Evolutionary conservation across 2,113 vertebrate genomes (phyloP), one percentile per base, ranked within the genome.

Genomic region (Callithrix jacchus): DNA sequence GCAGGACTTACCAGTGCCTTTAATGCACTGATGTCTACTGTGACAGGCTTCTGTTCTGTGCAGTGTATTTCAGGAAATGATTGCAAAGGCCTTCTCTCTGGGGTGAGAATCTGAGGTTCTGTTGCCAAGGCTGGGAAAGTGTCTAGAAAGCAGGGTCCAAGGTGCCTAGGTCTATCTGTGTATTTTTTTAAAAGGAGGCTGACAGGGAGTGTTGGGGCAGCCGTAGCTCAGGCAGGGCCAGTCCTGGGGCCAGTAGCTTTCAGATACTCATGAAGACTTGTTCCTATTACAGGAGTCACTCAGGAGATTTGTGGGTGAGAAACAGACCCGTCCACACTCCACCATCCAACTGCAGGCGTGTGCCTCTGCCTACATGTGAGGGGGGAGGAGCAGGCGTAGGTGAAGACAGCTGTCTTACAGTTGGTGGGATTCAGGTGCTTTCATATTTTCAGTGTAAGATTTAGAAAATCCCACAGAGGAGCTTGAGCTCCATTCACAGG

Each of bases 361-460:
- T 18, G 45, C 70, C 70, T 56, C 17, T 66, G 61, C 16, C 0
- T 47, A 0, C 13, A 16, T 23, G 23, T 37, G 47, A 21, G 21
- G 45, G 6, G 18, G 35, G 40, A 27, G 4, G 25, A 52, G 18
- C 20, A 0, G 14, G 8, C 45, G 13, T 3, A 11, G 27, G 6
- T n/a, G 40, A 56, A 42, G 47, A 1, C 37, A 12, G 40, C 70
- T 21, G 21, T 13, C 66, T 32, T 13, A 32, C 6, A 35, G 81
- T 8, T 56, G 56, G 49, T 86, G 58, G 89, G 27, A n/a, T 47
- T 54, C 20, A 35, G 54, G 92, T 83, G 47, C 68, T 90, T 92
- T 87, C 40, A 92, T 73, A 16, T 81, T 91, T 97, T 90, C 87
- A 87, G 93, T 76, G 32, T 91, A 23, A 70, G 56, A 30, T 49